These are phyloP conservation scores for Colinus virginianus DNA, from an alignment of 2,113 vertebrate species.

Conservation along the genomic window DNA sequence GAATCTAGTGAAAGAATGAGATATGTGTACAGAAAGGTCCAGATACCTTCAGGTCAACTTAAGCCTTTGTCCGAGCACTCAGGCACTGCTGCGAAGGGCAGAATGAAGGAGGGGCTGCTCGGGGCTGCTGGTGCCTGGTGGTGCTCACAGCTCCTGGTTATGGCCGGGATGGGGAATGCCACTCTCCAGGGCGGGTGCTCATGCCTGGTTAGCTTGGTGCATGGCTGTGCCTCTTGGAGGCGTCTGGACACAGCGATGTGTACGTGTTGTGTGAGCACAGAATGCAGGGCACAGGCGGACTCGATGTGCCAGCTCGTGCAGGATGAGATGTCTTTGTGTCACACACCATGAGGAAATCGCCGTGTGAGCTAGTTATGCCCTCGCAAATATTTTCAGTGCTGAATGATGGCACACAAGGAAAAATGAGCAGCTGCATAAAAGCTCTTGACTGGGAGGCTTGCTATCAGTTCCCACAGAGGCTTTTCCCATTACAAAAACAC, in stretches of 20 bases:
- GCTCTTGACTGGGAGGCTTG: not conserved
- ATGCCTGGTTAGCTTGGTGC: accelerated
- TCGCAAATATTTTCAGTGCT: not conserved
- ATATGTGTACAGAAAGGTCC: not conserved
- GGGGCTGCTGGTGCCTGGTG: accelerated
- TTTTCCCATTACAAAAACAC: not conserved
- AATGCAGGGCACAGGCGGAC: not conserved
- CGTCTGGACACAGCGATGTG: not conserved
- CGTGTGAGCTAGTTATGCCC: not conserved
- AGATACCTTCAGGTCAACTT: not conserved
- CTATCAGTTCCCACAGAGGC: slow-evolving; percentile 8
- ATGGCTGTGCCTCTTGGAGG: not conserved
- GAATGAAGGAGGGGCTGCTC: not conserved
- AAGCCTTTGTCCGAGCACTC: accelerated
- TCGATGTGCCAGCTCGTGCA: not conserved
- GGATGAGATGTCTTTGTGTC: accelerated
- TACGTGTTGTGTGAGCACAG: not conserved
- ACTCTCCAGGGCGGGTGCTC: accelerated
- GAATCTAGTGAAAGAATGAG: not conserved
- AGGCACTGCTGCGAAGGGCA: accelerated
- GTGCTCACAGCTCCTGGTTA: accelerated
- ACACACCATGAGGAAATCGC: too few species aligned
- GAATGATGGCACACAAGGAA: not conserved
- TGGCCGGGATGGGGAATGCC: accelerated
- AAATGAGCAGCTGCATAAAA: slow-evolving; percentile 17